A percentile compares a stretch with the other conserved stretches of the same genome.
These are phyloP conservation scores for Temnothorax nylanderi DNA, from an alignment of 1,140 invertebrate genomes.

Conservation along the genomic window DNA sequence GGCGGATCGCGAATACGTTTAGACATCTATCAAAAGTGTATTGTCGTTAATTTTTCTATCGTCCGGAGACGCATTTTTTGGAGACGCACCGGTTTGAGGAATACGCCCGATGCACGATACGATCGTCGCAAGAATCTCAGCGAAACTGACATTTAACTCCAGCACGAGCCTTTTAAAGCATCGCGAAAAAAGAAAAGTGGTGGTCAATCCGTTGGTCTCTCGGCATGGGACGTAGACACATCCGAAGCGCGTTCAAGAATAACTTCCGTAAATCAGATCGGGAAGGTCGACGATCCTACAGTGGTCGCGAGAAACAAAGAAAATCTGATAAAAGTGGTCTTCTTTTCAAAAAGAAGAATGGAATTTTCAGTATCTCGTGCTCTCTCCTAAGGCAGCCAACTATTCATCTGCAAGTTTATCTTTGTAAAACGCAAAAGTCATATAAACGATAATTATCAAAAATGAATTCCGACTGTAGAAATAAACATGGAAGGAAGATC, in stretches of 20 bases:
- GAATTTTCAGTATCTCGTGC: background rate
- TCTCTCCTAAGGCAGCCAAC: background rate
- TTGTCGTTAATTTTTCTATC: background rate
- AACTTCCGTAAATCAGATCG: background rate
- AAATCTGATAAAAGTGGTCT: background rate
- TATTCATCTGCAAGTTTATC: background rate
- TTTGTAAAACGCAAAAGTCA: background rate
- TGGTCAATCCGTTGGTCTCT: constrained; percentile 79
- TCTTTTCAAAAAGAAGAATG: background rate
- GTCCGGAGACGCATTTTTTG: background rate
- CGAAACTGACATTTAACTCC: constrained; percentile 49
- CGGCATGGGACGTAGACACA: constrained; percentile 70
- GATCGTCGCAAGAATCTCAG: constrained; percentile 64
- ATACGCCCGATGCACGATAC: background rate
- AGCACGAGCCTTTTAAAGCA: constrained; percentile 30
- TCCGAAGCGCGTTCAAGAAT: constrained; percentile 56
- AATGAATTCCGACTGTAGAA: background rate
- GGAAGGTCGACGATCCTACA: background rate
- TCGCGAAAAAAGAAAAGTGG: constrained; percentile 3
- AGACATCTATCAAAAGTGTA: constrained; percentile 8
- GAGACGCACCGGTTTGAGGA: background rate
- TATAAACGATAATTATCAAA: background rate
- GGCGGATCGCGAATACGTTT: background rate
- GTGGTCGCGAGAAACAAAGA: background rate
- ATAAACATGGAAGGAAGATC: background rate